These are phyloP conservation scores for Drosophila willistoni DNA, from an alignment of 1,140 invertebrate genomes.

Conservation along the genomic window DNA sequence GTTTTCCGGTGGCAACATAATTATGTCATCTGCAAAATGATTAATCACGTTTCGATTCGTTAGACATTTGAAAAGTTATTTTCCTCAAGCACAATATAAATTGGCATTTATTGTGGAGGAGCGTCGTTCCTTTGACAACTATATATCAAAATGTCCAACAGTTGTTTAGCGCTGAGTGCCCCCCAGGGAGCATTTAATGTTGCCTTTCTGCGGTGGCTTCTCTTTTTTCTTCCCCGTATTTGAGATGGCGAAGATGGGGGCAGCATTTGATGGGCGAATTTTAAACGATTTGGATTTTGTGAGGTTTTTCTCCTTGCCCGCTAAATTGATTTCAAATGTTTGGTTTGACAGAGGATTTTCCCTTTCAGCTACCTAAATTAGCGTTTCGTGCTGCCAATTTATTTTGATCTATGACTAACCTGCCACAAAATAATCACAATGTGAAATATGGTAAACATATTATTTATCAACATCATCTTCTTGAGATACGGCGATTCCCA, in stretches of 20 bases:
- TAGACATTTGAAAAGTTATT: slow-evolving; percentile 16
- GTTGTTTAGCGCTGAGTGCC: slow-evolving; percentile 49
- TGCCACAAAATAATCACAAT: not conserved
- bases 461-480: no score
- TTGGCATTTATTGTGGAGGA: slow-evolving; percentile 64
- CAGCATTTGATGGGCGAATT: slow-evolving; percentile 15
- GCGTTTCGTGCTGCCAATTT: not conserved
- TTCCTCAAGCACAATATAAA: slow-evolving; percentile 48
- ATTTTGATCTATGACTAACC: not conserved
- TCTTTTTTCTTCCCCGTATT: slow-evolving; percentile 25
- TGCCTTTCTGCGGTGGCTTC: slow-evolving; percentile 21
- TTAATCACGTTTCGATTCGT: slow-evolving; percentile 64
- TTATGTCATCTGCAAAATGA: slow-evolving; percentile 66
- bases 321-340: slow-evolving; percentile 26
- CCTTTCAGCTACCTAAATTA: not conserved
- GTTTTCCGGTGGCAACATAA: slow-evolving; percentile 54
- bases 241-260: slow-evolving; percentile 10
- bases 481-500: no score
- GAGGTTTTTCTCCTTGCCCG: not conserved
- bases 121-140: slow-evolving; percentile 31
- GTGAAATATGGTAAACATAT: no score
- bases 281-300: slow-evolving; percentile 10
- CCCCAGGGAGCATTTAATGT: slow-evolving; percentile 61
- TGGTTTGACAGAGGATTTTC: slow-evolving; percentile 13
- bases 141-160: slow-evolving; percentile 56